A percentile compares a stretch with the other conserved stretches of the same genome.
phyloP scores from a whole-genome alignment of 2,113 vertebrate species.

The Labeo catla region DNA sequence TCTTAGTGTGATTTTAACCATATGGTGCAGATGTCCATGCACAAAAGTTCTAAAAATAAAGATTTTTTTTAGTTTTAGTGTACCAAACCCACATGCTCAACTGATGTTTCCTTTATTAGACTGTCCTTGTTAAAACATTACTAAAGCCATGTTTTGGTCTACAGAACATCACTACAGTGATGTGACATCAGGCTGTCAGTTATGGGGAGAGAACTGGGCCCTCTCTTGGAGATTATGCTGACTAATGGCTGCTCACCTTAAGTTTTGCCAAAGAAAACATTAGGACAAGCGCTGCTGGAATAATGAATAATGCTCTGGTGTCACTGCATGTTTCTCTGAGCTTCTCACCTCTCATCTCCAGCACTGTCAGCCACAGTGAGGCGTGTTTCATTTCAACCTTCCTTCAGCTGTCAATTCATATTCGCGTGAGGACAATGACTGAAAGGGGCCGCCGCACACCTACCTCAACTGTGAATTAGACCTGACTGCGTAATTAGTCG shows the following conservation, averaged over 20 bases:
- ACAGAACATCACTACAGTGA: not conserved
- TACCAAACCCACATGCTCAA: not conserved
- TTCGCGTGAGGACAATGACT: constrained; percentile 24
- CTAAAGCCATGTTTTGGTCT: not conserved
- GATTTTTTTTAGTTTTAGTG: not conserved
- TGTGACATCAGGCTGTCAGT: constrained; percentile 17
- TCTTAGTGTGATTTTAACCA: not conserved
- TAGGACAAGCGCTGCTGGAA: constrained; percentile 41
- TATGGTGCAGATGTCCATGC: not conserved
- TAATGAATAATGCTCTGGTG: constrained; percentile 42
- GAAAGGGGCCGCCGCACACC: not conserved
- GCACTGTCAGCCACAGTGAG: constrained; percentile 37
- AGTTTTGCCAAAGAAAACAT: constrained; percentile 20
- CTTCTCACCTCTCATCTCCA: constrained; percentile 36
- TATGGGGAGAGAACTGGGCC: not conserved
- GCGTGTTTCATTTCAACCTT: constrained; percentile 49
- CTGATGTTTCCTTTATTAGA: not conserved
- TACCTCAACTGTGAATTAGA: constrained; percentile 41
- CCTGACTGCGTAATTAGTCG: constrained; percentile 50
- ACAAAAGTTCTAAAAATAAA: not conserved
- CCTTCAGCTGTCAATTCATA: constrained; percentile 44
- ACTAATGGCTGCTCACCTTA: constrained; percentile 40
- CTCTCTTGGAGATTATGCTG: constrained; percentile 46
- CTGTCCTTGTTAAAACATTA: not conserved
- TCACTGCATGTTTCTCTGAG: constrained; percentile 36